These are phyloP conservation scores for Drosophila nr. medialis DNA, from an alignment of 2,888 invertebrate genomes.

Conservation along the genomic window DNA sequence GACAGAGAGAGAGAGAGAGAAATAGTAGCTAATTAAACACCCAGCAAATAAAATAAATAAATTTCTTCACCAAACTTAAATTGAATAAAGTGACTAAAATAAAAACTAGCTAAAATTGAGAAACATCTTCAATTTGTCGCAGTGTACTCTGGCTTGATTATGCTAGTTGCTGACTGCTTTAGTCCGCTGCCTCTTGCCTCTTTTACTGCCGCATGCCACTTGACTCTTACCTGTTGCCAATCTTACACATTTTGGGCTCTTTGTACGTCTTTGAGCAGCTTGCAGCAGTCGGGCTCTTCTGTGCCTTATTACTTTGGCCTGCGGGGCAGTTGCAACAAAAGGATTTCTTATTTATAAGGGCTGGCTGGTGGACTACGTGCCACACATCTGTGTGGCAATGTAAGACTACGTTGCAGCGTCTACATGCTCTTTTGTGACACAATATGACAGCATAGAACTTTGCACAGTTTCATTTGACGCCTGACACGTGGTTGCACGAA, in stretches of 20 bases:
- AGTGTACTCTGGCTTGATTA: conserved; percentile 40
- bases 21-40: neutral
- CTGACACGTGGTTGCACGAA: conserved; percentile 20
- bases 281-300: conserved; percentile 6
- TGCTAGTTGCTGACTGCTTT: conserved; percentile 17
- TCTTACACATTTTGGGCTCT: conserved; percentile 19
- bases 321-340: conserved; percentile 47
- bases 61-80: neutral
- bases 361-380: conserved; percentile 34
- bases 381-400: conserved; percentile 25
- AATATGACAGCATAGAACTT: conserved; percentile 60
- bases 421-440: conserved; percentile 39
- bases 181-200: neutral
- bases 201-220: neutral
- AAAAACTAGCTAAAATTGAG: neutral
- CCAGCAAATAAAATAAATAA: no score
- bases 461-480: conserved; percentile 42
- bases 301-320: conserved; percentile 59
- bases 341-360: conserved; percentile 41
- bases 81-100: neutral
- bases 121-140: neutral
- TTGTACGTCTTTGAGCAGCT: conserved; percentile 14
- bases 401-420: conserved; percentile 8
- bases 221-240: conserved; percentile 30
- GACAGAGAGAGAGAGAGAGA: accelerated